Evolutionary conservation across 37 sponge, comb jelly and placozoan genomes (phyloP).

Genomic region (Dysidea cf. avara): DNA sequence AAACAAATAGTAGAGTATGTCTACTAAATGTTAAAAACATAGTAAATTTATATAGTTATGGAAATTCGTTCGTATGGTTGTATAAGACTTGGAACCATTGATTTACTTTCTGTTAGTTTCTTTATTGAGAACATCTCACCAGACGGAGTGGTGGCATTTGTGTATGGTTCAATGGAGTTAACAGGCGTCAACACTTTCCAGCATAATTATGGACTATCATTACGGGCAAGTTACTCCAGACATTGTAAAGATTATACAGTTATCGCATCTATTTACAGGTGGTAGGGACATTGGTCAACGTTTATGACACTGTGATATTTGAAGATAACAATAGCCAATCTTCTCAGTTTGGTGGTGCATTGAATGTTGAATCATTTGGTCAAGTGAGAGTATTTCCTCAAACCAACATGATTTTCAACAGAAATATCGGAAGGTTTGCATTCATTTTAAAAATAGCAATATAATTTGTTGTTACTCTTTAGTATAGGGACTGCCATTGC

Average conservation of each 20-base stretch:
- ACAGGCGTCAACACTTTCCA: background rate
- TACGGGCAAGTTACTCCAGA: slow-evolving; percentile 1
- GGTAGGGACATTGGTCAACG: slow-evolving; percentile 6
- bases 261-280: slow-evolving; percentile 20
- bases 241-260: background rate
- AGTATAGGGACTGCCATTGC: slow-evolving; percentile 20
- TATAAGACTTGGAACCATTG: background rate
- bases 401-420: slow-evolving; percentile 17
- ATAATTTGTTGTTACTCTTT: background rate
- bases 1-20: too few species aligned
- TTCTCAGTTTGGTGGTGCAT: slow-evolving; percentile 27
- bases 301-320: slow-evolving; percentile 13
- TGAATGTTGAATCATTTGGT: slow-evolving; percentile 25
- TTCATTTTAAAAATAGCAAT: too few species aligned
- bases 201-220: background rate
- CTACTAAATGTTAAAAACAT: too few species aligned
- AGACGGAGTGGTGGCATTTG: background rate
- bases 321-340: slow-evolving; percentile 13
- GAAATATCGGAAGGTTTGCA: slow-evolving; percentile 27
- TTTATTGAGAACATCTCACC: background rate
- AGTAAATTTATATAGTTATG: too few species aligned
- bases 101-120: background rate
- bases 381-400: slow-evolving; percentile 17
- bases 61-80: too few species aligned
- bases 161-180: background rate